These are phyloP conservation scores for Neolamprologus sp. DNA, from an alignment of 2,113 vertebrate species.

Conservation along the genomic window DNA sequence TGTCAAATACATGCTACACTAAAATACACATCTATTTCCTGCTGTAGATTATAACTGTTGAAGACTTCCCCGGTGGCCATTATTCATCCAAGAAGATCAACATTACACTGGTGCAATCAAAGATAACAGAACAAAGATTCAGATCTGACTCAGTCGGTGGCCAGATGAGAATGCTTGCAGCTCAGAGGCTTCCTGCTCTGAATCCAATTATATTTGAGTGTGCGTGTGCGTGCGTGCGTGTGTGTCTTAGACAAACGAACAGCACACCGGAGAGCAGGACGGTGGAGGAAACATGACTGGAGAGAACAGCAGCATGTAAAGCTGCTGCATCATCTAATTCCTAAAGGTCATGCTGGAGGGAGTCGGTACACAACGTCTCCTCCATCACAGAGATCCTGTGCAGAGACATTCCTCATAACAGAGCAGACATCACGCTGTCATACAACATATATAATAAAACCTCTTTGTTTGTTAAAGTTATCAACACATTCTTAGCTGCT, in stretches of 20 bases:
- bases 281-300: not conserved
- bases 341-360: constrained; percentile 26
- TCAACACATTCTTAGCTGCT: not conserved
- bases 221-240: not conserved
- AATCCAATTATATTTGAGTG: constrained; percentile 33
- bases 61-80: constrained; percentile 22
- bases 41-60: constrained; percentile 2
- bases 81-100: constrained; percentile 57
- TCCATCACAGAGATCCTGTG: not conserved
- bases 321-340: constrained; percentile 22
- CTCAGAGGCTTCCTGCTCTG: constrained; percentile 11
- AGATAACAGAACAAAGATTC: constrained; percentile 53
- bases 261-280: not conserved
- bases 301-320: constrained; percentile 13
- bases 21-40: constrained; percentile 9
- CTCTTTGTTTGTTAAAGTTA: not conserved
- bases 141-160: constrained; percentile 36
- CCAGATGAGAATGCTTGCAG: constrained; percentile 38
- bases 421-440: not conserved
- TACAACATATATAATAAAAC: not conserved
- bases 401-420: not conserved
- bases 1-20: not conserved
- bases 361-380: not conserved
- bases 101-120: constrained; percentile 44
- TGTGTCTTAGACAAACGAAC: not conserved